Evolutionary conservation across 1,140 invertebrate genomes (phyloP), one percentile per base, ranked within the genome.

Genomic region (Drosophila pandora): DNA sequence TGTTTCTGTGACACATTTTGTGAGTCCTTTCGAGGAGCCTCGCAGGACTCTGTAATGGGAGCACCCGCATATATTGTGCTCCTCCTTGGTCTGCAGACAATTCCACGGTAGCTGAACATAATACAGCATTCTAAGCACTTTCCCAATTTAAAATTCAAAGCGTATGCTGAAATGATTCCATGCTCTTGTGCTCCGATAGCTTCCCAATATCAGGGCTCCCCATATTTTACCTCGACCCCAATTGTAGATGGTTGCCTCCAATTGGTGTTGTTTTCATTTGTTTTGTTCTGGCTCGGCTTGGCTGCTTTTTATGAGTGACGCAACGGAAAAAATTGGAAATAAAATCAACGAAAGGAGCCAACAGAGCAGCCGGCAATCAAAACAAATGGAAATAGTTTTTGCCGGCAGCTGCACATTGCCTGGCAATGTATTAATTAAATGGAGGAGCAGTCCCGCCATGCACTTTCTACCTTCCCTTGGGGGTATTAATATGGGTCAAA

Each of bases 371-470:
- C 34, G 34, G 58, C 37, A 73, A 73, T 73, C 48, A 64, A 77
- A 81, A 72, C 83, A 82, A 75, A 82, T 85, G 64, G 75, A 79
- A 82, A 85, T 88, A 82, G 43, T 82, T 85, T 78, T 76, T 58
- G 30, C 74, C 67, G 58, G 59, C 82, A 87, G 83, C 82, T 87
- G 83, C 78, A 69, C 45, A 71, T 75, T 32, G 76, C 78, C 49
- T 68, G 56, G 45, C 74, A 45, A 57, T 69, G 56, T 76, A 88
- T 79, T 87, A 87, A 87, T 87, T 87, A 82, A 88, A 70, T 64
- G 21, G 59, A 55, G 69, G 49, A 50, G 25, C 58, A 47, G 58
- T 45, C 56, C 30, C 10, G 50, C 23, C 43, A 17, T 22, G 22
- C 47, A 64, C 34, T 37, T 10, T 32, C 8, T 56, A 39, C 41